Conservation (phyloP, 2,797 vertebrate species). For the Falco biarmicus region DNA sequence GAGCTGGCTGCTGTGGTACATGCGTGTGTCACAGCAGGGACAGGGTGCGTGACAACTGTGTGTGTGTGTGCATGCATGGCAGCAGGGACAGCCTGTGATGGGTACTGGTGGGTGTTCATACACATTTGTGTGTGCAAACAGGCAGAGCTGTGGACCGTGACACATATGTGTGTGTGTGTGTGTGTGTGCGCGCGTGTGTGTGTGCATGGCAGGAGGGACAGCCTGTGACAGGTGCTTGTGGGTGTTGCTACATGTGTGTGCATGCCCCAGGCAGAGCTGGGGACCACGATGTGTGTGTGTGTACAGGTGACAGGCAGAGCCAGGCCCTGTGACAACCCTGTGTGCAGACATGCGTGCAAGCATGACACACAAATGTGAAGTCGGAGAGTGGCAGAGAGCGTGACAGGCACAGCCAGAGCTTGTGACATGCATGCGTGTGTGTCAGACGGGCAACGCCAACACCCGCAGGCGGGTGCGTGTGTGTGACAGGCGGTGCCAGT, state of each 20-base stretch:
- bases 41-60: too few relatives aligned
- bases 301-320: background rate
- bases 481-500: fast-evolving
- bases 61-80: background rate
- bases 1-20: background rate
- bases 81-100: background rate
- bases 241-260: background rate
- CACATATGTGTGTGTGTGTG: too few relatives aligned
- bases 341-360: fast-evolving
- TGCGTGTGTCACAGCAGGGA: background rate
- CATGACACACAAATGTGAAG: background rate
- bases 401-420: background rate
- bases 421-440: fast-evolving
- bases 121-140: fast-evolving
- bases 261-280: background rate
- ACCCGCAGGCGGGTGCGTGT: background rate
- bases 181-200: fast-evolving
- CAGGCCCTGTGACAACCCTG: too few relatives aligned
- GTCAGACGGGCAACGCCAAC: background rate
- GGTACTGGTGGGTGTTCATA: background rate
- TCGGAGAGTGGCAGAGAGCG: fast-evolving
- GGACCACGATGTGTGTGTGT: fast-evolving
- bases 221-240: background rate
- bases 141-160: background rate
- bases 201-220: background rate